A percentile compares a stretch with the other conserved stretches of the same genome.
phyloP scores from a whole-genome alignment of 53 echinoderm and acorn worm species.

The Glandiceps talaboti region DNA sequence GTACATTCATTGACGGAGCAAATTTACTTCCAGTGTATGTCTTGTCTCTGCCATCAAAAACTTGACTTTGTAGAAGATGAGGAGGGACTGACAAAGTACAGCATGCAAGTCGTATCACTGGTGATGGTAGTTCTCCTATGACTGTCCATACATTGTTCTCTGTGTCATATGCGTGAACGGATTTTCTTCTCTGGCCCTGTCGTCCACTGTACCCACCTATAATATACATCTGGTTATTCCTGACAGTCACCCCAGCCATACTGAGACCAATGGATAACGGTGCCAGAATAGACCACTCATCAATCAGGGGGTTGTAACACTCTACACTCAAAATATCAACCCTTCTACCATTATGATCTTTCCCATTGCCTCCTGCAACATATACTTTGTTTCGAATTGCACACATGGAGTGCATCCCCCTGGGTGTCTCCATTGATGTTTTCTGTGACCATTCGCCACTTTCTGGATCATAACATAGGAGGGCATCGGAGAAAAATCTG shows the following conservation, averaged over 20 bases:
- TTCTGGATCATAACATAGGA: slow-evolving; percentile 7
- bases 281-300: neutral
- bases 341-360: neutral
- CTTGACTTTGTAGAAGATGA: too few species aligned
- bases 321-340: neutral
- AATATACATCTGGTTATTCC: neutral
- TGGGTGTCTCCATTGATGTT: neutral
- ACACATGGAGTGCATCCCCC: neutral
- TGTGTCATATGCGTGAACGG: neutral
- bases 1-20: too few species aligned
- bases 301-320: neutral
- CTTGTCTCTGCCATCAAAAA: too few species aligned
- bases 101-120: neutral
- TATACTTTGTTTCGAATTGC: neutral
- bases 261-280: neutral
- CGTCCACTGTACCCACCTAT: neutral
- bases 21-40: too few species aligned
- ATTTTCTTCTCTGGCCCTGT: too few species aligned
- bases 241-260: neutral
- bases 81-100: too few species aligned
- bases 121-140: neutral
- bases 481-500: slow-evolving; percentile 59
- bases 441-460: neutral
- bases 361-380: neutral
- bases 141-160: neutral